phyloP scores from a whole-genome alignment of 2,888 invertebrate genomes.

The Lomographa bimaculata region DNA sequence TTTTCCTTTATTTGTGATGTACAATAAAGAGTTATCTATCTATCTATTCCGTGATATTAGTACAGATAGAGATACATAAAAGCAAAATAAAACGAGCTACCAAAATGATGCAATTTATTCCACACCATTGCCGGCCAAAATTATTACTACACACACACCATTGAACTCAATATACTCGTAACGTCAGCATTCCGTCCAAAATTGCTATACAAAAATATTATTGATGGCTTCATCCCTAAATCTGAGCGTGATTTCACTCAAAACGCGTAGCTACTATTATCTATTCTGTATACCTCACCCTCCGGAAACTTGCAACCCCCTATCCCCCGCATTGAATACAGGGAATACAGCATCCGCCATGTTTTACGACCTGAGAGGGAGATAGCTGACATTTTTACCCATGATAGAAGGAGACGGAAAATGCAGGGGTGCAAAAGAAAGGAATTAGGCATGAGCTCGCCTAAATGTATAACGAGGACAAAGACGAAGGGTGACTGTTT shows the following conservation, averaged over 20 bases:
- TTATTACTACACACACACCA: conserved; percentile 6
- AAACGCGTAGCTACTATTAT: background rate
- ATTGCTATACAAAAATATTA: conserved; percentile 31
- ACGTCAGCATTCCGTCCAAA: conserved; percentile 7
- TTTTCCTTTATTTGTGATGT: too few species aligned
- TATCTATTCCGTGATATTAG: too few species aligned
- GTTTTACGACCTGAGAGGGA: conserved; percentile 49
- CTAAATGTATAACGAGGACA: conserved; percentile 60
- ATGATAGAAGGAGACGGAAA: conserved; percentile 34
- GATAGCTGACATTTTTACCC: conserved; percentile 24
- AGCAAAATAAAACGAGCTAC: too few species aligned
- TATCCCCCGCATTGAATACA: conserved; percentile 45
- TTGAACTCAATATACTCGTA: conserved; percentile 9
- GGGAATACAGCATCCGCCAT: conserved; percentile 74
- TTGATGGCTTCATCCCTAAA: conserved; percentile 56
- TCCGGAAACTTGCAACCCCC: conserved; percentile 54
- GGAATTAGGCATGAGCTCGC: conserved; percentile 52
- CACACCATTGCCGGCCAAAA: conserved; percentile 1
- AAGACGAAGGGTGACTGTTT: conserved; percentile 50
- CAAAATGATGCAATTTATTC: conserved; percentile 14
- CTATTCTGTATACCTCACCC: conserved; percentile 45
- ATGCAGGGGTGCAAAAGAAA: conserved; percentile 52
- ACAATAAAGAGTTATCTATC: too few species aligned
- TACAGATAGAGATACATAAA: too few species aligned
- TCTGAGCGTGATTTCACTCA: conserved; percentile 54